Conservation (phyloP, 1,140 invertebrate genomes). For the Nixonia krombeini region DNA sequence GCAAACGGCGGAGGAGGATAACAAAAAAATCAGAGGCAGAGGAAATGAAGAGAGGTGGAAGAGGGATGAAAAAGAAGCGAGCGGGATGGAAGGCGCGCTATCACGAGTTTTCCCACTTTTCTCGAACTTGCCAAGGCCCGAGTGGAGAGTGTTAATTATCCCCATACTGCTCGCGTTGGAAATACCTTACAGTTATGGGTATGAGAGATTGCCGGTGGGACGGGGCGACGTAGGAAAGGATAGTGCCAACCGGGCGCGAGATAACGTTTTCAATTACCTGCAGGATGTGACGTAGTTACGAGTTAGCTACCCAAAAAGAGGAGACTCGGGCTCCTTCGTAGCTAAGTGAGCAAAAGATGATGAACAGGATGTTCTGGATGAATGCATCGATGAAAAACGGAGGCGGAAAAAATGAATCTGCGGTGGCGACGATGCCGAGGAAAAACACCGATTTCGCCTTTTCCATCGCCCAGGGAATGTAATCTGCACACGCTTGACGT, state of each 20-base stretch:
- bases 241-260: conserved; percentile 61
- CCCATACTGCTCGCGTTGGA: conserved; percentile 38
- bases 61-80: conserved; percentile 16
- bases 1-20: conserved; percentile 13
- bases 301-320: conserved; percentile 64
- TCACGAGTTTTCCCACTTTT: conserved; percentile 66
- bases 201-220: conserved; percentile 12
- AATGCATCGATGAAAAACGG: conserved; percentile 24
- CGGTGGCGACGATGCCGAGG: no score
- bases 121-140: conserved; percentile 56
- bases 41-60: conserved; percentile 19
- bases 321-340: conserved; percentile 45
- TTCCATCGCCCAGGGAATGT: no score
- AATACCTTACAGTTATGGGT: conserved; percentile 45
- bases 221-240: conserved; percentile 50
- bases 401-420: no score
- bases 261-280: conserved; percentile 73
- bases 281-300: conserved; percentile 72
- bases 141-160: conserved; percentile 66
- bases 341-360: conserved; percentile 56
- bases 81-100: conserved; percentile 40
- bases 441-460: no score
- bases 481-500: no score
- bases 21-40: conserved; percentile 8
- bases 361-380: conserved; percentile 59